Conservation (phyloP, 2,888 invertebrate species). For the Lapara coniferarum region DNA sequence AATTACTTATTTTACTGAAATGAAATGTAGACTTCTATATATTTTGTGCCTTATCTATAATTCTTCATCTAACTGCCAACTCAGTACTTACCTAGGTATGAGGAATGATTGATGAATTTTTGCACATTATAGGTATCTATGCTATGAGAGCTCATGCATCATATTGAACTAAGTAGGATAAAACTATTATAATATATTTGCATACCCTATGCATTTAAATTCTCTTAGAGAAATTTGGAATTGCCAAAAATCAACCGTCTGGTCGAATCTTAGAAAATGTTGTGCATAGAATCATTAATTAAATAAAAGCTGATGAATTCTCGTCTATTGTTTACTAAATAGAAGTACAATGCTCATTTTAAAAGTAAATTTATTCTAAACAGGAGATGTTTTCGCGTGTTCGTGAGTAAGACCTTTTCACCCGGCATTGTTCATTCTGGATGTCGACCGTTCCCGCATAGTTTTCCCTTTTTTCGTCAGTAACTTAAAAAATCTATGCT, state of each 20-base stretch:
- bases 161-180: not conserved
- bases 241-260: not conserved
- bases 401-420: slow-evolving; percentile 72
- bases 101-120: too few relatives aligned
- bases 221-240: not conserved
- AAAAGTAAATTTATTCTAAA: slow-evolving; percentile 74
- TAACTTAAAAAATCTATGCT: slow-evolving; percentile 44
- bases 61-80: too few relatives aligned
- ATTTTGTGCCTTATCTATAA: too few relatives aligned
- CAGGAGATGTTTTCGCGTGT: slow-evolving; percentile 61
- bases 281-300: slow-evolving; percentile 39
- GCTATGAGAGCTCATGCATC: too few relatives aligned
- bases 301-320: slow-evolving; percentile 45
- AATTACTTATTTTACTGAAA: too few relatives aligned
- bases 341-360: slow-evolving; percentile 54
- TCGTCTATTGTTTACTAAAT: slow-evolving; percentile 53
- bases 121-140: too few relatives aligned
- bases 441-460: slow-evolving; percentile 41
- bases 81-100: too few relatives aligned
- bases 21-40: too few relatives aligned
- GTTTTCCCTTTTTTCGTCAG: slow-evolving; percentile 68
- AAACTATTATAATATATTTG: not conserved
- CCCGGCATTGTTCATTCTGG: slow-evolving; percentile 73
- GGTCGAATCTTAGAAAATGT: slow-evolving; percentile 9
- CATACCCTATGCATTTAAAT: not conserved